Conservation (phyloP, 2,888 invertebrate genomes). For the Tipula lateralis region DNA sequence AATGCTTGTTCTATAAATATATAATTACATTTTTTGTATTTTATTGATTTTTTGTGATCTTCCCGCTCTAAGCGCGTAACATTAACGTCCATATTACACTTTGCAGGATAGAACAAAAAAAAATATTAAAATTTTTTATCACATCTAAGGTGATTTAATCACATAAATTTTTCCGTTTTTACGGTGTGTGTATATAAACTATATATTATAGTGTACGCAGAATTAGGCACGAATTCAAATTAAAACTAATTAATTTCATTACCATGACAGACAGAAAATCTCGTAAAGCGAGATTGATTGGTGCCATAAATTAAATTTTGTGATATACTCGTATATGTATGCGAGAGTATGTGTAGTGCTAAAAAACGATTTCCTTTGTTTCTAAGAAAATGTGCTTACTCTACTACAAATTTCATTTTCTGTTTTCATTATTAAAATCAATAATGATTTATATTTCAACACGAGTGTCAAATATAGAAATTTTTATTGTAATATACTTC, state of each 20-base stretch:
- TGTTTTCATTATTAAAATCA: background rate
- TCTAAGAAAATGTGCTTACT: background rate
- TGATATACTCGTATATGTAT: background rate
- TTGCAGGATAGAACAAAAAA: background rate
- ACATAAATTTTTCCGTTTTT: background rate
- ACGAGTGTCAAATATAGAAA: background rate
- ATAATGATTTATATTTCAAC: conserved; percentile 1
- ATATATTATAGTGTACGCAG: no score
- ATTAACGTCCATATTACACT: background rate
- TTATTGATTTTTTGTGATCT: background rate
- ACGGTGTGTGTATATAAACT: no score
- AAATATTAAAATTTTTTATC: background rate
- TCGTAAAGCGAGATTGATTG: background rate
- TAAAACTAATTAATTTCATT: conserved; percentile 9
- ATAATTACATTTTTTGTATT: background rate
- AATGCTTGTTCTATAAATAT: background rate
- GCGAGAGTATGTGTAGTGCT: background rate
- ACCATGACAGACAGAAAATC: background rate
- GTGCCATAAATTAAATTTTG: background rate
- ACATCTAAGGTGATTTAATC: background rate
- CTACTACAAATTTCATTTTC: background rate
- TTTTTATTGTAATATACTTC: background rate
- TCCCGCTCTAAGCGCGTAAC: background rate
- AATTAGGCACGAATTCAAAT: background rate
- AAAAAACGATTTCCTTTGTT: background rate